Evolutionary conservation across 2,797 vertebrate species (phyloP).

Genomic region (Cetoscarus ocellatus): DNA sequence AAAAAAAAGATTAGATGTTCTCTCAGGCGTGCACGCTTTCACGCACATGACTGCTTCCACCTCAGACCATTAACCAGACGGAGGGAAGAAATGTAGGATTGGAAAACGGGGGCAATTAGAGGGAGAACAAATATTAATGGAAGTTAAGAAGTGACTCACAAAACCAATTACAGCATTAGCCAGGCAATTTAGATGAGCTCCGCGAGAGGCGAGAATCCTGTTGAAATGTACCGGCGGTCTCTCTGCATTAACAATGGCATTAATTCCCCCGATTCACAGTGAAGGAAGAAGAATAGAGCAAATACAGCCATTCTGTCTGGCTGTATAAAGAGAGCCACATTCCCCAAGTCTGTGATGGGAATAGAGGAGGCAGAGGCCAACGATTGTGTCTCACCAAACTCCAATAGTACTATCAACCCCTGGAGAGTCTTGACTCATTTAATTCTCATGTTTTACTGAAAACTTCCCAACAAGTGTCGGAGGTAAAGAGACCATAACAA

Average conservation of each 20-base stretch:
- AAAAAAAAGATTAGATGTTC: conserved; percentile 61
- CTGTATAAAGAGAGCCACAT: conserved; percentile 75
- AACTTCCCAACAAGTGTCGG: conserved; percentile 47
- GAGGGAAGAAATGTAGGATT: conserved; percentile 72
- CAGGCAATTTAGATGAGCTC: conserved; percentile 86
- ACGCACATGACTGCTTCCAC: conserved; percentile 46
- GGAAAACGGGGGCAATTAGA: conserved; percentile 77
- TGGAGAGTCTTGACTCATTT: conserved; percentile 80
- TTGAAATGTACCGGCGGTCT: conserved; percentile 89
- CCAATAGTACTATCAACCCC: conserved; percentile 77
- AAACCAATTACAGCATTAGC: conserved; percentile 92
- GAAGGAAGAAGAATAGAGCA: conserved; percentile 72
- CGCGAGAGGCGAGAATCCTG: conserved; percentile 86
- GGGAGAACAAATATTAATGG: conserved; percentile 84
- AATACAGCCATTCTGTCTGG: conserved; percentile 84
- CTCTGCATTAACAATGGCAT: conserved; percentile 80
- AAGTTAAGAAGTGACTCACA: conserved; percentile 87
- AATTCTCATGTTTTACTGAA: conserved; percentile 62
- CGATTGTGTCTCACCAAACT: conserved; percentile 63
- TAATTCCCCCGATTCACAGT: conserved; percentile 74
- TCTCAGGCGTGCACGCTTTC: conserved; percentile 23
- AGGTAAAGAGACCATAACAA: conserved; percentile 49
- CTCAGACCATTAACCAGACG: conserved; percentile 72
- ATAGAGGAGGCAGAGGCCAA: conserved; percentile 71
- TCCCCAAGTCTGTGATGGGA: conserved; percentile 75